Base-by-base conservation (phyloP, 2,888 invertebrate genomes). In the Aelia acuminata region DNA sequence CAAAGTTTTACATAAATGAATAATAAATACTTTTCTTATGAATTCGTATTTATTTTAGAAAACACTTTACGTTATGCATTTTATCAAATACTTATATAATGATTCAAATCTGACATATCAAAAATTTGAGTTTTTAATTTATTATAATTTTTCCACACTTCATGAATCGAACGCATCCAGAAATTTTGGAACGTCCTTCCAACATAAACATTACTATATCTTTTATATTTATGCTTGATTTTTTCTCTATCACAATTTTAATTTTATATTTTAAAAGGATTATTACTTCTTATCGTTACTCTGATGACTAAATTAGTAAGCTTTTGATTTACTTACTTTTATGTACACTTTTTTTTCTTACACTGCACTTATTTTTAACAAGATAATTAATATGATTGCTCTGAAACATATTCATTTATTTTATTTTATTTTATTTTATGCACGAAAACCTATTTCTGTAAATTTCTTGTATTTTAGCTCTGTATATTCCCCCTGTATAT, bases 141-240 rank as follows among this genome's bases (percentile, higher is more conserved):
- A 57, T 20, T 3, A 3, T 18, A 26, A 18, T 63, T 31, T 63
- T 63, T 63, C 18, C 15, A 57, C 26, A 31, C 26, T 57, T 57
- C 26, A 31, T 70, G 5, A 70, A 70, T 35, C 13, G 0, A 15
- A 35, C 31, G 18, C 63, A 31, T 70, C 31, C 31, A 70, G 31
- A 70, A 80, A 43, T 80, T 80, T 80, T 80, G 80, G 43, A 80
- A 80, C 80, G 43, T 80, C 80, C 75, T 75, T 31, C 35, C 39
- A 8, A 80, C 43, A 80, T 43, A 39, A 8, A 20, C 75, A 75
- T 43, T 43, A 43, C 43, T 43, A 43, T 80, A 43, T 80, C n/a
- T 35, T 80, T 39, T 13, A 80, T 43, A 43, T 35, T 57, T 57
- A n/a, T 80, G 39, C 80, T 43, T 80, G 80, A 15, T n/a, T 43